phyloP scores from a whole-genome alignment of 2,797 vertebrate genomes.

The Bufotes viridis region DNA sequence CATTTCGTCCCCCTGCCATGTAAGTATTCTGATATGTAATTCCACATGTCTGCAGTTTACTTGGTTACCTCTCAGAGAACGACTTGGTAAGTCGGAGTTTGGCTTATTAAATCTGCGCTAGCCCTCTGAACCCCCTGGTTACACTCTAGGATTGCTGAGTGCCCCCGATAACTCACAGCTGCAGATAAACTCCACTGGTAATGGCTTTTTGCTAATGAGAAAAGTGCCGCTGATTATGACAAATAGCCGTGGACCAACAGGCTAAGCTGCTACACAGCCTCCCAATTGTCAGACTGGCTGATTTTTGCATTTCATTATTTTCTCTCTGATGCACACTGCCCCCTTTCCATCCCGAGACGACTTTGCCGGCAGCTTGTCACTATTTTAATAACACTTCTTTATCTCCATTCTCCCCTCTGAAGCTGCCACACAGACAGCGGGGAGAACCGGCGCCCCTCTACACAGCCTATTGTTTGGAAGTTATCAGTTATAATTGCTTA shows the following conservation, averaged over 20 bases:
- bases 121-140: slow-evolving; percentile 73
- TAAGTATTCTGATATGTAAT: background rate
- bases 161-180: slow-evolving; percentile 84
- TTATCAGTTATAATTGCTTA: slow-evolving; percentile 70
- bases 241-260: slow-evolving; percentile 92
- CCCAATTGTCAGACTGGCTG: slow-evolving; percentile 85
- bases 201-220: slow-evolving; percentile 98
- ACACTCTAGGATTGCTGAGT: slow-evolving; percentile 81
- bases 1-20: background rate
- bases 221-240: slow-evolving; percentile 95
- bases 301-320: slow-evolving; percentile 90
- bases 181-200: slow-evolving; percentile 93
- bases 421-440: slow-evolving; percentile 73
- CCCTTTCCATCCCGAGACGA: slow-evolving; percentile 74
- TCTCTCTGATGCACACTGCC: slow-evolving; percentile 77
- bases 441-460: slow-evolving; percentile 57
- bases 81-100: slow-evolving; percentile 76
- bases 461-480: slow-evolving; percentile 69
- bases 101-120: slow-evolving; percentile 77
- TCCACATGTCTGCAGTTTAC: slow-evolving; percentile 21
- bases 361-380: slow-evolving; percentile 75
- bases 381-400: slow-evolving; percentile 84
- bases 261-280: slow-evolving; percentile 94
- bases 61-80: slow-evolving; percentile 70
- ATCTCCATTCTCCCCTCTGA: slow-evolving; percentile 76